Percentiles rank a stretch among this genome's conserved stretches.
Conservation (phyloP, 1,140 invertebrate species). For the Helicoverpa zea region DNA sequence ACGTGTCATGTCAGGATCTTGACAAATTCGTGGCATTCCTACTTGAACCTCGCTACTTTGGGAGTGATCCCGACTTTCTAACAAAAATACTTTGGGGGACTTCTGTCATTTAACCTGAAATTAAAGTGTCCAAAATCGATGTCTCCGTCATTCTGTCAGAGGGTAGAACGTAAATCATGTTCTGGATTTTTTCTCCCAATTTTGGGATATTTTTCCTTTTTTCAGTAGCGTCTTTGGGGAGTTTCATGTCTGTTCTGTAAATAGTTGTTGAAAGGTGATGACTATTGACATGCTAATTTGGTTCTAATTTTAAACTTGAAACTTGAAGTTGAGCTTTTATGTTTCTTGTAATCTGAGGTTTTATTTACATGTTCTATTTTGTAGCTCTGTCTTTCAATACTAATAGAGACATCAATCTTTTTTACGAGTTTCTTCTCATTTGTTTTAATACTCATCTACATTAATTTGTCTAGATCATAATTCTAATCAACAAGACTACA, state of each 20-base stretch:
- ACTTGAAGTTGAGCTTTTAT: conserved; percentile 25
- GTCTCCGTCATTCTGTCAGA: conserved; percentile 65
- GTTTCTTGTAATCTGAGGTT: conserved; percentile 8
- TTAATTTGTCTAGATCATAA: background rate
- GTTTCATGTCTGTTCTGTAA: conserved; percentile 61
- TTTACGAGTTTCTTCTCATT: no score
- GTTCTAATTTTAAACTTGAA: conserved; percentile 71
- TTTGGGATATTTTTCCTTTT: conserved; percentile 20
- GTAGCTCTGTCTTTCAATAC: background rate
- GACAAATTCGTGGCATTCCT: conserved; percentile 49
- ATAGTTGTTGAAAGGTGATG: conserved; percentile 61
- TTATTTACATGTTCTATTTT: conserved; percentile 13
- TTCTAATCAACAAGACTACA: no score
- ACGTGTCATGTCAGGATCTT: conserved; percentile 44
- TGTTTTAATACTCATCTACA: background rate
- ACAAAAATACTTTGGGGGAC: conserved; percentile 69
- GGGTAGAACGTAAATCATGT: conserved; percentile 65
- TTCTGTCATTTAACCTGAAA: conserved; percentile 78
- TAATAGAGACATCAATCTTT: no score
- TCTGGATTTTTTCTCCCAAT: conserved; percentile 65
- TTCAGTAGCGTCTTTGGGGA: conserved; percentile 45
- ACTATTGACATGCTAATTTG: conserved; percentile 67
- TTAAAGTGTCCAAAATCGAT: conserved; percentile 82
- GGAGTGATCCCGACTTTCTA: conserved; percentile 27
- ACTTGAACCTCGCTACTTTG: conserved; percentile 48